A percentile compares a stretch with the other conserved stretches of the same genome.
Evolutionary conservation across 2,797 vertebrate genomes (phyloP).

Genomic region (Anabacerthia variegaticeps): DNA sequence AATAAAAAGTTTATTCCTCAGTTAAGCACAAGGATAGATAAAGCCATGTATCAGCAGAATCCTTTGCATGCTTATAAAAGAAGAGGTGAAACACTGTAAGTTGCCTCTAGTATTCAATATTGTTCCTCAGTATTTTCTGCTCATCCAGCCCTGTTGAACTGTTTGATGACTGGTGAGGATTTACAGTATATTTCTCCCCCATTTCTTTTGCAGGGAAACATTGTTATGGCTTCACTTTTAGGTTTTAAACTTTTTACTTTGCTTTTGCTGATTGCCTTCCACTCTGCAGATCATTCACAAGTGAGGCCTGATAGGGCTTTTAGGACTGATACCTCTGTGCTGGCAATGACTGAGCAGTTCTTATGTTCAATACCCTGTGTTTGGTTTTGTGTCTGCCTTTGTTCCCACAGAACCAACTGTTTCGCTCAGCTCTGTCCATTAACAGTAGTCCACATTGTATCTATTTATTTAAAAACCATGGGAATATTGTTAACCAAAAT

Average conservation of each 20-base stretch:
- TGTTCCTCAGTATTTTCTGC: not conserved
- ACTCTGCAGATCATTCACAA: not conserved
- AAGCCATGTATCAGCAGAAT: not conserved
- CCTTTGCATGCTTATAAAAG: not conserved
- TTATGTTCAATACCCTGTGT: not conserved
- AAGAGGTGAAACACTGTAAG: not conserved
- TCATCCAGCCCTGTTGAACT: not conserved
- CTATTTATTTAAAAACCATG: constrained; percentile 36
- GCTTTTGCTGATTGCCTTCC: not conserved
- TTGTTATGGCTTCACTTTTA: not conserved
- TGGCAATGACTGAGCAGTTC: not conserved
- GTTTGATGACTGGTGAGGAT: not conserved
- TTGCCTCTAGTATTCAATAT: not conserved
- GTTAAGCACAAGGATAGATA: not conserved
- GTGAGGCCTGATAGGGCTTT: not conserved
- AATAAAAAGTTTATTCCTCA: not conserved
- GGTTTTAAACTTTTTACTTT: not conserved
- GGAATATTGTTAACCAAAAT: constrained; percentile 53
- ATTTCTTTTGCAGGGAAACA: not conserved
- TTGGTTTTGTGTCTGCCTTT: constrained; percentile 19
- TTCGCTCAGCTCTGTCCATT: constrained; percentile 20
- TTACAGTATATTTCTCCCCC: not conserved
- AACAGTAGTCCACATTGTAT: constrained; percentile 16
- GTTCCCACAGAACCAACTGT: not conserved
- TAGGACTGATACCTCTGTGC: not conserved